A percentile compares a stretch with the other conserved stretches of the same genome.
Evolutionary conservation across 2,797 vertebrate genomes (phyloP).

Genomic region (Acanthiza pusilla): DNA sequence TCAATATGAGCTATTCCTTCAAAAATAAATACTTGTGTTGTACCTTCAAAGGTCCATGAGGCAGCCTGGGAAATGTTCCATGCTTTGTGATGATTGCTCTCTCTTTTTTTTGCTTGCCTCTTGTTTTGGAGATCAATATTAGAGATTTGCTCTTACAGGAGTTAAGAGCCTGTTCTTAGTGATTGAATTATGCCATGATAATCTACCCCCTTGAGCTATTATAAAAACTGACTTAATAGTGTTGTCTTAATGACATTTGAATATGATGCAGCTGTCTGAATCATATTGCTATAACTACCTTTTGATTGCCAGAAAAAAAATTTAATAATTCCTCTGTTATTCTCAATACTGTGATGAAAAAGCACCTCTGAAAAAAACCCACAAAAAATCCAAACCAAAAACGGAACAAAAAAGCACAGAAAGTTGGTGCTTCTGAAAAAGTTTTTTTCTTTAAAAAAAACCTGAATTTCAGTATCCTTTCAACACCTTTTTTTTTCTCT

Average conservation of each 20-base stretch:
- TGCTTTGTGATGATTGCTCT: not conserved
- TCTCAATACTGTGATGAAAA: not conserved
- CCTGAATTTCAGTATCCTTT: not conserved
- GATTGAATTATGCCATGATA: slow-evolving; percentile 56
- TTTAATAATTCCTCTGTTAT: not conserved
- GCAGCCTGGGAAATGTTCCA: not conserved
- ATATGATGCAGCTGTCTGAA: slow-evolving; percentile 45
- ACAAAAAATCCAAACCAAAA: not conserved
- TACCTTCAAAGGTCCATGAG: not conserved
- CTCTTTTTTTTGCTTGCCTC: slow-evolving; percentile 41
- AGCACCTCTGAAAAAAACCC: not conserved
- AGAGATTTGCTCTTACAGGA: slow-evolving; percentile 51
- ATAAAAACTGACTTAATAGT: slow-evolving; percentile 61
- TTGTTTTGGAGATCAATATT: slow-evolving; percentile 47
- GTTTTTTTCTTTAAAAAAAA: not conserved
- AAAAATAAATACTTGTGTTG: not conserved
- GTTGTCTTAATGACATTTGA: slow-evolving; percentile 63
- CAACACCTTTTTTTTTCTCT: not conserved
- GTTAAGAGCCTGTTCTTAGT: slow-evolving; percentile 44
- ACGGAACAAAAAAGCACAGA: not conserved
- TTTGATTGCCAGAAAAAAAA: slow-evolving; percentile 43
- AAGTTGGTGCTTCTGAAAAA: not conserved
- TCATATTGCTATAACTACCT: slow-evolving; percentile 32
- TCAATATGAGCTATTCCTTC: not conserved
- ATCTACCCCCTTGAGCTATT: slow-evolving; percentile 50